Conservation (phyloP, 2,113 vertebrate species). For the Origma solitaria region DNA sequence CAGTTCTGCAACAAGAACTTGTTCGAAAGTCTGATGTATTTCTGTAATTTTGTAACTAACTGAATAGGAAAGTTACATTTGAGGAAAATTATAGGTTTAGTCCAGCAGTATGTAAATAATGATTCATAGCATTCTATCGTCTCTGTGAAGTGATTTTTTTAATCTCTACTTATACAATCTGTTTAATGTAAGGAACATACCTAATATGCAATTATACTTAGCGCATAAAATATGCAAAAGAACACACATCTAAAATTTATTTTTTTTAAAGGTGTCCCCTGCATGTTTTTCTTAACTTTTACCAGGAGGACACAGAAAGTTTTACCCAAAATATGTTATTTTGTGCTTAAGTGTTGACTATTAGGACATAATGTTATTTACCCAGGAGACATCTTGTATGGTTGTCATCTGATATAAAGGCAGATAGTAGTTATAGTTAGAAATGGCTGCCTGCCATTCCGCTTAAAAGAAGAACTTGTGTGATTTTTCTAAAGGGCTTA, state of each 20-base stretch:
- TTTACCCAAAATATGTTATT: not conserved
- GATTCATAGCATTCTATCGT: not conserved
- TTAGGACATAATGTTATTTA: not conserved
- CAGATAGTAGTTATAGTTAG: conserved; percentile 12
- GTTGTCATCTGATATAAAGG: conserved; percentile 47
- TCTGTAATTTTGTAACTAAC: not conserved
- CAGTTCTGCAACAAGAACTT: not conserved
- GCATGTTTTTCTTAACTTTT: not conserved
- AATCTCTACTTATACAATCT: not conserved
- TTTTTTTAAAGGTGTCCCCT: not conserved
- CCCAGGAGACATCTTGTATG: not conserved
- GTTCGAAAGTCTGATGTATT: not conserved
- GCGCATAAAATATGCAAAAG: not conserved
- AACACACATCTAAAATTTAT: not conserved
- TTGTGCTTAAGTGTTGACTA: not conserved
- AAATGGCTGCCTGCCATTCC: conserved; percentile 74
- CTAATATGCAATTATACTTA: not conserved
- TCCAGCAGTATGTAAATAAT: not conserved
- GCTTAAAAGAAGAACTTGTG: conserved; percentile 68
- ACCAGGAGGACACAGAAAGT: not conserved
- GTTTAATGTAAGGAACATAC: not conserved
- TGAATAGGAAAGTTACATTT: not conserved
- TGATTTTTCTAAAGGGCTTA: conserved; percentile 69
- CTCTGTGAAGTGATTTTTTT: not conserved
- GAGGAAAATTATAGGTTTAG: not conserved